Conservation (phyloP, 2,797 vertebrate species). For the Darevskia nairensis region DNA sequence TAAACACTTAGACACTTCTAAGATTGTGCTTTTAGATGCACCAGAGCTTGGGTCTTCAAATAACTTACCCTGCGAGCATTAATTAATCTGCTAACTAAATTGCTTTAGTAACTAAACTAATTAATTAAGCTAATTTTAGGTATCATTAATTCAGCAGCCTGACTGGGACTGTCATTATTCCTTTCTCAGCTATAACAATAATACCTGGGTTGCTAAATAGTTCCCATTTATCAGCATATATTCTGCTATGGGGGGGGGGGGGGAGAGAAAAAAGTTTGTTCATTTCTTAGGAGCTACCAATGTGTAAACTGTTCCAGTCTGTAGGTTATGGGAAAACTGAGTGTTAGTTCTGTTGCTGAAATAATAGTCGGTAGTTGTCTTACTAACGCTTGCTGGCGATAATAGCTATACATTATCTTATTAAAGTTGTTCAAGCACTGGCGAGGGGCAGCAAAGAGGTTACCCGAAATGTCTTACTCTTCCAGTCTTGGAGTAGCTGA, state of each 20-base stretch:
- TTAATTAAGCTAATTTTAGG: conserved; percentile 79
- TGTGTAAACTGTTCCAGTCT: conserved; percentile 76
- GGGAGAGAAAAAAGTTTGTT: conserved; percentile 51
- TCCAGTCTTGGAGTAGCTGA: conserved; percentile 68
- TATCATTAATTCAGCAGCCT: conserved; percentile 77
- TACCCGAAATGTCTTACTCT: conserved; percentile 69
- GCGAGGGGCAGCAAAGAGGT: conserved; percentile 73
- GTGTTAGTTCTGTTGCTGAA: conserved; percentile 70
- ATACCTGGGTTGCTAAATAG: conserved; percentile 61
- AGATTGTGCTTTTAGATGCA: conserved; percentile 11
- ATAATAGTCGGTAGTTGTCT: conserved; percentile 76
- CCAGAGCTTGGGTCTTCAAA: conserved; percentile 61
- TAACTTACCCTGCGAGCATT: conserved; percentile 67
- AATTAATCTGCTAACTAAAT: conserved; percentile 77
- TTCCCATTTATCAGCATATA: conserved; percentile 68
- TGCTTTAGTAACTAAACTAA: conserved; percentile 74
- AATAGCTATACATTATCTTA: conserved; percentile 78
- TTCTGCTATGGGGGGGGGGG: conserved; percentile 51
- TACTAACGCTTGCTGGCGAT: conserved; percentile 70
- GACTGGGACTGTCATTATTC: conserved; percentile 70
- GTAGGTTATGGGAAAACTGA: conserved; percentile 55
- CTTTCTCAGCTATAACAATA: conserved; percentile 55
- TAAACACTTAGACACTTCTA: neutral
- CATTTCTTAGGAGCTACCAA: conserved; percentile 69
- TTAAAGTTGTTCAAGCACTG: conserved; percentile 76